Conservation (phyloP, 2,888 invertebrate genomes). For the Empis livida region DNA sequence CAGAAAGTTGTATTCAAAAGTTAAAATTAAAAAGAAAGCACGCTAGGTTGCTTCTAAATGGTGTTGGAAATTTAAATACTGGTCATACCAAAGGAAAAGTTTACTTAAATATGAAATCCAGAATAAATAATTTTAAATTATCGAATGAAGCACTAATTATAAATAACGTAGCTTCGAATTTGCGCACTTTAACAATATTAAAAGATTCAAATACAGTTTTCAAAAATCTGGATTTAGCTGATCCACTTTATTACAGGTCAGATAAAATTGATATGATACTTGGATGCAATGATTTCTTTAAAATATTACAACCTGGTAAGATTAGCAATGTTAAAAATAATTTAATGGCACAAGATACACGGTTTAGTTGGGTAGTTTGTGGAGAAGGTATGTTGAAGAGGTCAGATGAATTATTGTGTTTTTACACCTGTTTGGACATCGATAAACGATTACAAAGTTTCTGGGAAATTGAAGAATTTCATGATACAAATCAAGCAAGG, state of each 20-base stretch:
- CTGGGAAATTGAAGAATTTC: neutral
- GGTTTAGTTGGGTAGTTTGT: conserved; percentile 6
- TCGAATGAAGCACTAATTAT: conserved; percentile 3
- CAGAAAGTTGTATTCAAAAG: conserved; percentile 2
- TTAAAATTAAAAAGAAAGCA: conserved; percentile 1
- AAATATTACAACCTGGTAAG: conserved; percentile 1
- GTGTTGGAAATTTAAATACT: conserved; percentile 1
- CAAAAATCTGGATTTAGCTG: conserved; percentile 2
- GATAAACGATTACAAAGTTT: neutral
- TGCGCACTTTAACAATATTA: conserved; percentile 1
- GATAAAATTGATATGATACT: conserved; percentile 4
- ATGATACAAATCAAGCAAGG: neutral
- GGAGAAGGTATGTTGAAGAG: neutral
- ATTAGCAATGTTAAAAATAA: conserved; percentile 1
- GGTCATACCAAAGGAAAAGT: conserved; percentile 2
- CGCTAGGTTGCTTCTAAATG: conserved; percentile 1
- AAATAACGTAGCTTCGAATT: neutral
- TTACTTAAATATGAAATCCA: neutral
- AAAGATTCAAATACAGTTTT: conserved; percentile 1
- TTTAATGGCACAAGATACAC: conserved; percentile 3
- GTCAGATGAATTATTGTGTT: neutral
- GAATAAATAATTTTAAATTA: neutral
- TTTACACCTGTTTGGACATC: neutral
- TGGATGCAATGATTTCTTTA: conserved; percentile 6
- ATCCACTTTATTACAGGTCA: neutral